These are phyloP conservation scores for Elysia crispata DNA, from an alignment of 2,888 invertebrate species.

Conservation along the genomic window DNA sequence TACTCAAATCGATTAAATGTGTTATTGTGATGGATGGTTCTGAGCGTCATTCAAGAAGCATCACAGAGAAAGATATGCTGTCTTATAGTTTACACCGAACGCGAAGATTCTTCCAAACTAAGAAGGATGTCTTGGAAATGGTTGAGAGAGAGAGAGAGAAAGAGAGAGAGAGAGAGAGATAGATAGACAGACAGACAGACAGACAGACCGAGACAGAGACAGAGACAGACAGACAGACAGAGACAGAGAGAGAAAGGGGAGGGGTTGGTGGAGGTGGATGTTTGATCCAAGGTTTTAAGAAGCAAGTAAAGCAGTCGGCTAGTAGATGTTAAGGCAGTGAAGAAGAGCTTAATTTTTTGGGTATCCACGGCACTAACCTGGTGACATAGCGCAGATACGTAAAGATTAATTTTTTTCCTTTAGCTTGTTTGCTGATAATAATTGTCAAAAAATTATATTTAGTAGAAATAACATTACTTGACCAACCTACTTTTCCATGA, in stretches of 20 bases:
- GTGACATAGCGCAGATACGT: too few relatives aligned
- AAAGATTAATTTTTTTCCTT: too few relatives aligned
- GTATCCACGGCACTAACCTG: too few relatives aligned
- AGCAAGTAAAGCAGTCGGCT: neutral
- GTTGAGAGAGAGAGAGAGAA: slow-evolving; percentile 1
- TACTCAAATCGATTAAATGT: too few relatives aligned
- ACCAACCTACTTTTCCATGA: too few relatives aligned
- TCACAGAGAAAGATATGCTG: neutral
- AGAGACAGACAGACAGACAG: neutral
- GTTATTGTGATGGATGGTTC: too few relatives aligned
- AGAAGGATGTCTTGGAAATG: neutral
- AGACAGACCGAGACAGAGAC: neutral
- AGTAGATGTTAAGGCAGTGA: neutral
- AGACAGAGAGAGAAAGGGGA: neutral
- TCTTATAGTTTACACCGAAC: neutral
- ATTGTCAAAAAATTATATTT: too few relatives aligned
- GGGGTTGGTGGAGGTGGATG: neutral
- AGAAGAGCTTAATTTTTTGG: neutral
- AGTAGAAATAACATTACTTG: too few relatives aligned
- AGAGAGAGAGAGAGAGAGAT: too few relatives aligned
- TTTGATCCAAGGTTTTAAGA: neutral
- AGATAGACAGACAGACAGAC: neutral
- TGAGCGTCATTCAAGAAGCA: too few relatives aligned
- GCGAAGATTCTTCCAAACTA: neutral
- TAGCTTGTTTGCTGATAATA: too few relatives aligned